Evolutionary conservation across 2,113 vertebrate species (phyloP).

Genomic region (Catharus bicknelli): DNA sequence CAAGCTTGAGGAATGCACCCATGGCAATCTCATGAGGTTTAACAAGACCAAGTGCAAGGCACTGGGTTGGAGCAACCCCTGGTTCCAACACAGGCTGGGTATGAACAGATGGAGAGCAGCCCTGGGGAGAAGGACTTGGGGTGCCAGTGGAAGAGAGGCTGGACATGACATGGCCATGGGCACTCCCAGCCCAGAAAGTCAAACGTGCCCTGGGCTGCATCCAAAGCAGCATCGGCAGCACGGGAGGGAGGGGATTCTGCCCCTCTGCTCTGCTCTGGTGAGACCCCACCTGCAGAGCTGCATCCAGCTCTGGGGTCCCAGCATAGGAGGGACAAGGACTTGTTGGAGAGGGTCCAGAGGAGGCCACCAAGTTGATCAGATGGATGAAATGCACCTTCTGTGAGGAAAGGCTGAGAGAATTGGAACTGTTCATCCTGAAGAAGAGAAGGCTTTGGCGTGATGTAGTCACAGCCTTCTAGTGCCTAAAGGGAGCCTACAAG

Average conservation of each 20-base stretch:
- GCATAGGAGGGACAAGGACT: neutral
- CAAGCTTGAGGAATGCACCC: fast-evolving
- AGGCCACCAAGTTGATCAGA: neutral
- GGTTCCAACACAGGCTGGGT: neutral
- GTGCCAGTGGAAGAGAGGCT: neutral
- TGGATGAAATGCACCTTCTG: neutral
- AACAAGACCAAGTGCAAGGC: neutral
- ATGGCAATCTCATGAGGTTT: neutral
- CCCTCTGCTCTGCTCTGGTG: neutral
- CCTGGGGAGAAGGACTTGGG: neutral
- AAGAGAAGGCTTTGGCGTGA: neutral
- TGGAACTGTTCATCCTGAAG: fast-evolving
- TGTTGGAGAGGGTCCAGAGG: neutral
- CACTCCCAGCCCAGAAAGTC: neutral
- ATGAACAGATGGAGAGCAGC: neutral
- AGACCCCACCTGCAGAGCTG: neutral
- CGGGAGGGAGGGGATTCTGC: neutral
- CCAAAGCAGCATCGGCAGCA: neutral
- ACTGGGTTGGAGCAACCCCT: neutral
- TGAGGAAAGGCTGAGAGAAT: neutral
- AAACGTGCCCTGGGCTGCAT: neutral
- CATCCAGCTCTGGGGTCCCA: neutral
- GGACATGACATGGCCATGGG: neutral
- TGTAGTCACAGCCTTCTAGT: neutral
- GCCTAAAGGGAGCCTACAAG: neutral